Evolutionary conservation across 2,797 vertebrate species (phyloP), one percentile per base, ranked within the genome.

Genomic region (Poliocrania exsul): DNA sequence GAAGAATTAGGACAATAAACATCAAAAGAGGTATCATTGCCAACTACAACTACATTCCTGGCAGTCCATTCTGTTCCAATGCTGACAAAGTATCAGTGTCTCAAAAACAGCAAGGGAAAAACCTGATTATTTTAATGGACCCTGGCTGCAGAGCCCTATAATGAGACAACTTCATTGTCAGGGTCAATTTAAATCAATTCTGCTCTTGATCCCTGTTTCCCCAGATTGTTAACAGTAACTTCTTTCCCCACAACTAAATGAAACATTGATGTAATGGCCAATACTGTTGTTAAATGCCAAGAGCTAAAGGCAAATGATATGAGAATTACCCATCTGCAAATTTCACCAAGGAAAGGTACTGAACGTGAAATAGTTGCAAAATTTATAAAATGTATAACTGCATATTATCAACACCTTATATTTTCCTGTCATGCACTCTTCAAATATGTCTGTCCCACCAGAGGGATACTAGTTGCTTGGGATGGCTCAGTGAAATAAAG

Each of bases 111-210:
- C 24, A 89, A 65, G 50, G 50, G 81, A 70, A 88, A 73, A 61
- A 35, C 60, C 0, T 53, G 1, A 77, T 21, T 25, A 42, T 70
- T 92, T 88, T 90, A 88, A 86, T 18, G n/a, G 83, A 42, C 19
- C 49, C 25, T 84, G 26, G 46, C 60, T 92, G 73, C 56, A 70
- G 66, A 92, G 26, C 62, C 49, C 50, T 93, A 56, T 81, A 84
- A 92, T 90, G 58, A 91, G 84, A 90, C 35, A 19, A 65, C 31
- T 73, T 26, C 11, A 31, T 60, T 78, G 28, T 88, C 95, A 96
- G 84, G 33, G 50, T 62, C 77, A 94, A 50, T 94, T 95, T 91
- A 92, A 93, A 95, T 86, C 62, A 69, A 84, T 89, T 74, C 35
- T 92, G 49, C 16, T 57, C 74, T 50, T 80, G 93, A 90, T 81